phyloP scores from a whole-genome alignment of 53 echinoderm and acorn worm species.

The Arbacia lixula region DNA sequence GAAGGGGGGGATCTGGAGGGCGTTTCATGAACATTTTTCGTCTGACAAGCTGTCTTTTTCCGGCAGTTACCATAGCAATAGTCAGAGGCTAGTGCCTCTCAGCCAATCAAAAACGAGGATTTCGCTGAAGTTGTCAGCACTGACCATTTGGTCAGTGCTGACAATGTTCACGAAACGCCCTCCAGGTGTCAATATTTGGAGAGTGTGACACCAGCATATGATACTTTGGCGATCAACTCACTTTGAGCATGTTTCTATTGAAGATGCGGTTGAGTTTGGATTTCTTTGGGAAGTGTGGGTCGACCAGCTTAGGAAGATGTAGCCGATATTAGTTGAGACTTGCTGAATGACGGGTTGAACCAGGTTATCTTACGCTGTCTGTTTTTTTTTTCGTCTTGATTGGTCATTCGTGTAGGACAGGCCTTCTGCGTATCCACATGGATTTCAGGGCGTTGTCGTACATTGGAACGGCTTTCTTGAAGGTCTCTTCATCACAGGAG shows the following conservation, averaged over 20 bases:
- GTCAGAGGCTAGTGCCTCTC: no score
- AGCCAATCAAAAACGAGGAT: no score
- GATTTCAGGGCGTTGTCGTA: slow-evolving; percentile 54
- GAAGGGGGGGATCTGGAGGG: no score
- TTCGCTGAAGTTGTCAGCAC: no score
- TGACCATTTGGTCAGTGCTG: no score
- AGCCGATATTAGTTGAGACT: slow-evolving; percentile 56
- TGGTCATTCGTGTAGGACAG: slow-evolving; percentile 19
- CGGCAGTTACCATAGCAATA: no score
- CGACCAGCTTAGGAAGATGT: slow-evolving; percentile 54
- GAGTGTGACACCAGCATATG: no score
- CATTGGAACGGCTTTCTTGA: slow-evolving; percentile 37
- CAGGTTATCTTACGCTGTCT: slow-evolving; percentile 53
- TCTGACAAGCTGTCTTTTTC: no score
- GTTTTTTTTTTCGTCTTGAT: slow-evolving; percentile 18
- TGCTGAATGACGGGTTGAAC: slow-evolving; percentile 64
- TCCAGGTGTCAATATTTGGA: no score
- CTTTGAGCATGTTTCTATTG: slow-evolving; percentile 51
- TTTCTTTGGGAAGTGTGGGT: slow-evolving; percentile 48
- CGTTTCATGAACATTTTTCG: no score
- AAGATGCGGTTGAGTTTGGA: slow-evolving; percentile 30
- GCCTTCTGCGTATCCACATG: slow-evolving; percentile 26
- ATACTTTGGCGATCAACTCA: no score
- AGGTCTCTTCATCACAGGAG: slow-evolving; percentile 33
- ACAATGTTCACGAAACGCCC: no score